A percentile compares a stretch with the other conserved stretches of the same genome.
Evolutionary conservation across 1,140 invertebrate species (phyloP).

Genomic region (Nylanderia fulva): DNA sequence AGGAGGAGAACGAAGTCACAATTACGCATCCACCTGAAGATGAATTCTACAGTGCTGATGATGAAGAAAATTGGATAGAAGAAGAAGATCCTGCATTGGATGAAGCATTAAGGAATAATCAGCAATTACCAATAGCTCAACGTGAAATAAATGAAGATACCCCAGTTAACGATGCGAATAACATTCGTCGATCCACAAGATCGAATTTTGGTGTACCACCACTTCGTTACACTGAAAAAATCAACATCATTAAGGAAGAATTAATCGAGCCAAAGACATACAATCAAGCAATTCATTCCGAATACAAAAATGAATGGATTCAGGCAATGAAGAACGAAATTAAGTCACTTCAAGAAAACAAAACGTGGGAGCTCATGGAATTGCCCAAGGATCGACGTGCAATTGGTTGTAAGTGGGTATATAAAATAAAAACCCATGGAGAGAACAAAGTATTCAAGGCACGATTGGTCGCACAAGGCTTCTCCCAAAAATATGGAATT

Average conservation of each 20-base stretch:
- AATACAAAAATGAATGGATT: too few relatives aligned
- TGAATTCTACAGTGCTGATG: too few relatives aligned
- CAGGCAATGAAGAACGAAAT: too few relatives aligned
- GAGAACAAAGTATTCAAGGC: too few relatives aligned
- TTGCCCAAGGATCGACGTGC: constrained; percentile 2
- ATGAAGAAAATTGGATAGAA: background rate
- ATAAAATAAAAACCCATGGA: constrained; percentile 6
- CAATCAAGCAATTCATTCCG: too few relatives aligned
- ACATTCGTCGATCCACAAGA: constrained; percentile 9
- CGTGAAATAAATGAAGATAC: background rate
- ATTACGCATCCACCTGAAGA: constrained; percentile 8
- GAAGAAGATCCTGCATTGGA: background rate
- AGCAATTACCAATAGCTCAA: background rate
- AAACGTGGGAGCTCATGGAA: too few relatives aligned
- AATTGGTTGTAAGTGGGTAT: constrained; percentile 18
- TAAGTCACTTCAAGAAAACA: too few relatives aligned
- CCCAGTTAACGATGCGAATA: background rate
- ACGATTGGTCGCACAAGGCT: too few relatives aligned
- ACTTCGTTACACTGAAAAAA: constrained; percentile 12
- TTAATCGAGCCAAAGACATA: constrained; percentile 7
- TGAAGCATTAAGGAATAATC: background rate
- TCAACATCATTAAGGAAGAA: constrained; percentile 4
- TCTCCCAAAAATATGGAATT: too few relatives aligned
- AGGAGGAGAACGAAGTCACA: constrained; percentile 7
- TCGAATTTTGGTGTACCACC: constrained; percentile 7